These are phyloP conservation scores for Latheticus oryzae DNA, from an alignment of 2,888 invertebrate genomes.

Conservation along the genomic window DNA sequence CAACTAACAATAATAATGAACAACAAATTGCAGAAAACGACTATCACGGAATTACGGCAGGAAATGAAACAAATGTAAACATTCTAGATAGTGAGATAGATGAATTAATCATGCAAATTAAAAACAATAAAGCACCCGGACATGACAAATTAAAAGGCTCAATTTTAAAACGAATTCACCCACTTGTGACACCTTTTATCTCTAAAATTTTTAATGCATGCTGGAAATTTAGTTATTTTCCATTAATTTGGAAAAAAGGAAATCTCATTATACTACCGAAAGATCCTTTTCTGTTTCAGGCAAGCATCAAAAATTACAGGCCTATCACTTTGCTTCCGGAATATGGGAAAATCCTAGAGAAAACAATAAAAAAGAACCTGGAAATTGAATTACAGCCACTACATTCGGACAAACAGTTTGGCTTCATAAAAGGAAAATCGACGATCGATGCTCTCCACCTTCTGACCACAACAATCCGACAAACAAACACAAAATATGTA, in stretches of 20 bases:
- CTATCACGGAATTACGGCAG: background rate
- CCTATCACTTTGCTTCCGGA: constrained; percentile 13
- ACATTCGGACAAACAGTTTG: background rate
- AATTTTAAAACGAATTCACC: background rate
- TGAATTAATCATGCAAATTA: background rate
- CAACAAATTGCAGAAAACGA: background rate
- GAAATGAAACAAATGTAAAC: background rate
- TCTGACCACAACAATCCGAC: background rate
- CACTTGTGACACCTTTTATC: background rate
- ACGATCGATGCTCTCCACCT: background rate
- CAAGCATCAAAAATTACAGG: constrained; percentile 3
- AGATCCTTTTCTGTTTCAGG: constrained; percentile 1
- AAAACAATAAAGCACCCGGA: background rate
- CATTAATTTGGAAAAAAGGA: constrained; percentile 10
- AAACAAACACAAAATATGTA: constrained; percentile 1
- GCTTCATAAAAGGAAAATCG: background rate
- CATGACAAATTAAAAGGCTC: background rate
- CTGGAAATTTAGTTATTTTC: constrained; percentile 6
- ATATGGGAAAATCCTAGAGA: constrained; percentile 8
- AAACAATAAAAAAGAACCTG: background rate
- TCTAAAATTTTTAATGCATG: constrained; percentile 5
- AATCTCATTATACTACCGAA: constrained; percentile 7
- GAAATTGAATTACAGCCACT: background rate
- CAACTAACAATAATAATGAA: background rate
- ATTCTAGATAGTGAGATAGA: background rate